Evolutionary conservation across 2,797 vertebrate species (phyloP).

Genomic region (Chaunax sp.): DNA sequence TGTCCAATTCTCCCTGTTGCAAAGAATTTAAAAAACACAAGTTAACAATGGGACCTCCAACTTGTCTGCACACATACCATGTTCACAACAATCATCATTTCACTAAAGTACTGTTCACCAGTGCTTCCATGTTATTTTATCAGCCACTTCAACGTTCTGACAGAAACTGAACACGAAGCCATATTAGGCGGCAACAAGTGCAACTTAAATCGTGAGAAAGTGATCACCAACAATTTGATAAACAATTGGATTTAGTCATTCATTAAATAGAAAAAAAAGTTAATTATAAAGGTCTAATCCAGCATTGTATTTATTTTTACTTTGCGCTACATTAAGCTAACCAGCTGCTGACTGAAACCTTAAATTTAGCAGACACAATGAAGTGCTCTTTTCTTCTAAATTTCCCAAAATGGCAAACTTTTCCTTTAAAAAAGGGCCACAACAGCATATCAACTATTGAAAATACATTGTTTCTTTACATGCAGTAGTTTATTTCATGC

Average conservation of each 20-base stretch:
- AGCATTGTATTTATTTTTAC: no score
- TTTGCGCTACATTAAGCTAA: no score
- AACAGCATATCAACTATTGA: no score
- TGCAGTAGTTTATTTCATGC: no score
- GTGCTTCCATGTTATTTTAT: not conserved
- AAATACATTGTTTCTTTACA: no score
- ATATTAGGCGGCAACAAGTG: no score
- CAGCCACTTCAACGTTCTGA: not conserved
- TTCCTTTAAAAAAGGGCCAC: no score
- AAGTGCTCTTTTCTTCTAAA: no score
- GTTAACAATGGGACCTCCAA: not conserved
- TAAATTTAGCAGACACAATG: not conserved
- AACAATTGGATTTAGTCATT: not conserved
- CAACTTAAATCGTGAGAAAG: not conserved
- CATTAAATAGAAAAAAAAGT: no score
- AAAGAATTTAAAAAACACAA: not conserved
- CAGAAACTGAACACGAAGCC: not conserved
- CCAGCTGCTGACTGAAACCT: not conserved
- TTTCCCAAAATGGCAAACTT: no score
- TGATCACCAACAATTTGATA: not conserved
- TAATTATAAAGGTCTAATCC: no score
- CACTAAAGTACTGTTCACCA: not conserved
- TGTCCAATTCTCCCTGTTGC: constrained; percentile 78
- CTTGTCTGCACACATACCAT: not conserved
- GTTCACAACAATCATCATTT: not conserved